Percentiles rank a stretch among this genome's conserved stretches.
phyloP scores from a whole-genome alignment of 2,888 invertebrate species.

The Cerastis leucographa region DNA sequence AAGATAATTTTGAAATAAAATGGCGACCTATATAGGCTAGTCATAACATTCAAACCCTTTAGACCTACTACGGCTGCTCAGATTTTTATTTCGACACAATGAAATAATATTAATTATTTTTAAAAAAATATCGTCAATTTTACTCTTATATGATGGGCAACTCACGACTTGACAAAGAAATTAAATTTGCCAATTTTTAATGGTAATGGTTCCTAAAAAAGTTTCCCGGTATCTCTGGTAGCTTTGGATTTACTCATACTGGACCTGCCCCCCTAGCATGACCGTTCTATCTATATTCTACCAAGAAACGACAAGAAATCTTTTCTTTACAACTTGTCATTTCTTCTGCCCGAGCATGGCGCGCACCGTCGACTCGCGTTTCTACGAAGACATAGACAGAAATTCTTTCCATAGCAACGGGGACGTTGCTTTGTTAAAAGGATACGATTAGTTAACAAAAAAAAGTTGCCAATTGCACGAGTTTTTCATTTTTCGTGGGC shows the following conservation, averaged over 20 bases:
- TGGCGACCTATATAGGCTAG: background rate
- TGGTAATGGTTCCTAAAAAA: background rate
- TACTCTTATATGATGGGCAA: background rate
- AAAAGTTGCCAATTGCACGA: no score
- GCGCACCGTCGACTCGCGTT: no score
- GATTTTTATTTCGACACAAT: background rate
- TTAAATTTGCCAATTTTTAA: background rate
- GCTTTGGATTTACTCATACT: background rate
- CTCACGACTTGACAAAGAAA: background rate
- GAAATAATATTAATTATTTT: background rate
- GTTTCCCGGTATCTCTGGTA: background rate
- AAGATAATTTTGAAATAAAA: background rate
- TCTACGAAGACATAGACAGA: no score
- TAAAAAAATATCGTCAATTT: background rate
- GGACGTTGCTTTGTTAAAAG: no score
- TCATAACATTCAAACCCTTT: background rate
- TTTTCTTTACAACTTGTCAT: no score
- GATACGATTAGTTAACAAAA: no score
- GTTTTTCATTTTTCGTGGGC: no score
- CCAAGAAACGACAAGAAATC: no score
- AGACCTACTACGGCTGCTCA: background rate
- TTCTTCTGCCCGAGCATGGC: no score
- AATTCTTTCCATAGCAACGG: no score
- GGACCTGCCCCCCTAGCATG: no score
- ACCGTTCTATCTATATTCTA: no score